A percentile compares a stretch with the other conserved stretches of the same genome.
phyloP scores from a whole-genome alignment of 2,797 vertebrate species.

The Sitta carolinensis region DNA sequence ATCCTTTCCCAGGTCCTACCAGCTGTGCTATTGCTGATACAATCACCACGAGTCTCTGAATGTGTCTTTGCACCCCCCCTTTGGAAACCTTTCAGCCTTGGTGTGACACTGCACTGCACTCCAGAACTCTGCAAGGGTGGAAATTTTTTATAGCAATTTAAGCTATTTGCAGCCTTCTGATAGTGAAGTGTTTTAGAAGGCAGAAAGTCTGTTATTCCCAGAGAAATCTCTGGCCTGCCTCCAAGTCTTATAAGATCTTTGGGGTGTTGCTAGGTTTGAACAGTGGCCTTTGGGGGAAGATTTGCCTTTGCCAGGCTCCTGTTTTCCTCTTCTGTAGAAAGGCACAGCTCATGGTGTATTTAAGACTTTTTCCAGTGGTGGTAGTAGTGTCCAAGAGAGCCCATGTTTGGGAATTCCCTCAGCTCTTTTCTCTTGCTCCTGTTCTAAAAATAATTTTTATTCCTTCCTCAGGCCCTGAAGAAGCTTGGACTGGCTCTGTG shows the following conservation, averaged over 20 bases:
- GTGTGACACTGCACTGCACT: fast-evolving
- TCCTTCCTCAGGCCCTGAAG: neutral
- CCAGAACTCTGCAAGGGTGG: neutral
- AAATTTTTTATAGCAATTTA: neutral
- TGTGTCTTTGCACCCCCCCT: neutral
- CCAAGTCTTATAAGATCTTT: neutral
- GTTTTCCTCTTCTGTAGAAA: neutral
- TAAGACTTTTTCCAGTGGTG: neutral
- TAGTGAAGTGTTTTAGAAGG: neutral
- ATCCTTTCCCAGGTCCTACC: neutral
- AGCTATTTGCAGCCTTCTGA: neutral
- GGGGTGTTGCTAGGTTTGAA: neutral
- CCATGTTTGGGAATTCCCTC: neutral
- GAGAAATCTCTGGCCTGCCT: neutral
- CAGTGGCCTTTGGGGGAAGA: neutral
- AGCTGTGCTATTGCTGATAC: neutral
- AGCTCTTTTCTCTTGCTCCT: neutral
- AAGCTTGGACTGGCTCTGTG: neutral
- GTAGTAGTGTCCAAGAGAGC: neutral
- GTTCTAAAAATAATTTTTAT: neutral
- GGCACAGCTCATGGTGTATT: neutral
- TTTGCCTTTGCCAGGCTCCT: neutral
- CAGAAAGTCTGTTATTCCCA: neutral
- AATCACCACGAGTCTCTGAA: neutral
- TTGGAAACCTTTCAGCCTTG: neutral